Evolutionary conservation across 2,113 vertebrate species (phyloP).

Genomic region (Scatophagus argus): DNA sequence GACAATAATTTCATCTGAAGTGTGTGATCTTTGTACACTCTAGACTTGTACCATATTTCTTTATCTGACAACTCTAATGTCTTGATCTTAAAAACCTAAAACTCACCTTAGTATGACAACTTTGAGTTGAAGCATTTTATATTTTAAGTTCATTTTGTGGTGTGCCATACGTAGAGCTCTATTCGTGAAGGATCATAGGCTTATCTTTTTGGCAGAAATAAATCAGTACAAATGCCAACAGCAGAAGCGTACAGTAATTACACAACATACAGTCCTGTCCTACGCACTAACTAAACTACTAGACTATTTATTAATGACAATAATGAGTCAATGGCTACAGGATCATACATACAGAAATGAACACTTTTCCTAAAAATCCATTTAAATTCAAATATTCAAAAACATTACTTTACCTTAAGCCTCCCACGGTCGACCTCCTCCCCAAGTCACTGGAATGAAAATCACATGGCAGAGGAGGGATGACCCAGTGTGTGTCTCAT

Average conservation of each 20-base stretch:
- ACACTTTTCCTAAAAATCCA: not conserved
- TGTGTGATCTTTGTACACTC: not conserved
- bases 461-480: constrained; percentile 59
- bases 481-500: constrained; percentile 12
- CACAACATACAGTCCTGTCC: not conserved
- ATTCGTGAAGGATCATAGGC: not conserved
- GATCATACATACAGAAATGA: not conserved
- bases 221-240: not conserved
- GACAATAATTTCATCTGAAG: not conserved
- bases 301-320: not conserved
- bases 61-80: not conserved
- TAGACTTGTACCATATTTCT: not conserved
- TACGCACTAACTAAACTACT: not conserved
- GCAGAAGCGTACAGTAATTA: not conserved
- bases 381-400: not conserved
- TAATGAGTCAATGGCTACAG: not conserved
- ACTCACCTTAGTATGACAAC: not conserved
- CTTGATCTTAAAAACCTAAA: not conserved
- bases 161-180: not conserved
- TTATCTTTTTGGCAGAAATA: not conserved
- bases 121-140: not conserved
- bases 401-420: constrained; percentile 47
- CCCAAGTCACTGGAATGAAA: constrained; percentile 15
- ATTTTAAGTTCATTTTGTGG: not conserved
- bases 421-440: constrained; percentile 32